phyloP scores from a whole-genome alignment of 2,113 vertebrate genomes.

The Cyanistes caeruleus region DNA sequence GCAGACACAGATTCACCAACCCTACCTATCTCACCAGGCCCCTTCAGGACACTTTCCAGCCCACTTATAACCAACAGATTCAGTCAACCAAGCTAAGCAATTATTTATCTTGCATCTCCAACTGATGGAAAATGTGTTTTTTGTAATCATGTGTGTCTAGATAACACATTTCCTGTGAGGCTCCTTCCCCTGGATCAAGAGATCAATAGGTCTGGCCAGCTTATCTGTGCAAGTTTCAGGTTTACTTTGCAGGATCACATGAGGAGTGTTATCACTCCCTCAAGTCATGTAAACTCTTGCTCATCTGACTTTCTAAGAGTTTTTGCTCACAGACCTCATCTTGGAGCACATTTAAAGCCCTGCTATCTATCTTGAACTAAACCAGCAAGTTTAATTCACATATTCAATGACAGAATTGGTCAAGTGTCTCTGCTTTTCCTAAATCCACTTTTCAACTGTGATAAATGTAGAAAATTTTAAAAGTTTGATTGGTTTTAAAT shows the following conservation, averaged over 20 bases:
- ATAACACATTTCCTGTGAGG: not conserved
- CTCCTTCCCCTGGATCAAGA: not conserved
- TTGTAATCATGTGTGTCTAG: not conserved
- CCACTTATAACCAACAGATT: not conserved
- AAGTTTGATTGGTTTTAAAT: not conserved
- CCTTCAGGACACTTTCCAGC: not conserved
- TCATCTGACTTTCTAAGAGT: not conserved
- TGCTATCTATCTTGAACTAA: not conserved
- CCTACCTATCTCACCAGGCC: not conserved
- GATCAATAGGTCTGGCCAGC: not conserved
- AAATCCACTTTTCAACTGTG: not conserved
- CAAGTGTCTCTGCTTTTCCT: not conserved
- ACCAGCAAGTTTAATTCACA: not conserved
- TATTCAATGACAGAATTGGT: not conserved
- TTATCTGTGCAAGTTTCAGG: not conserved
- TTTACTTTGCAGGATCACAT: not conserved
- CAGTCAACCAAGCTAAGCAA: not conserved
- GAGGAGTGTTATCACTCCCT: not conserved
- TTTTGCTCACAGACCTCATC: not conserved
- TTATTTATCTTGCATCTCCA: not conserved
- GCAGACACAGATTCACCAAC: not conserved
- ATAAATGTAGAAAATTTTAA: not conserved
- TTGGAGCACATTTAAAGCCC: not conserved
- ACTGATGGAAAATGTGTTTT: not conserved
- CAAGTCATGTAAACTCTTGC: not conserved